These are phyloP conservation scores for Muscicapa striata DNA, from an alignment of 2,797 vertebrate genomes.

Conservation along the genomic window DNA sequence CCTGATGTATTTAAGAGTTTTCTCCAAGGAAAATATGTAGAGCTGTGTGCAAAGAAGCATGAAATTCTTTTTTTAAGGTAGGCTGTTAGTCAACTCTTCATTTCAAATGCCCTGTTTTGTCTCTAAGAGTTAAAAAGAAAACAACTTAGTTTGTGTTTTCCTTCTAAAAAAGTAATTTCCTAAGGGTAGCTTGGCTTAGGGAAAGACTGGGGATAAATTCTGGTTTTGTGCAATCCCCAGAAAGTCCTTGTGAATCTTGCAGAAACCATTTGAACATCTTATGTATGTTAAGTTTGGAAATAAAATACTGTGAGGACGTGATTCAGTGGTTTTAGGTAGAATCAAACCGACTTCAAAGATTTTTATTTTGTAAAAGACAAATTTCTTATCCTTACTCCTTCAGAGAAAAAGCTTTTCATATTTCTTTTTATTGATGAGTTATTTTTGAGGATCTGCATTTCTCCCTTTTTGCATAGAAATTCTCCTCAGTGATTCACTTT, in stretches of 20 bases:
- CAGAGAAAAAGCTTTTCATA: background rate
- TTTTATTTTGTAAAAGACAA: background rate
- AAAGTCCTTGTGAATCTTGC: background rate
- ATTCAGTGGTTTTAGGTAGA: background rate
- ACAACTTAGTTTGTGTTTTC: background rate
- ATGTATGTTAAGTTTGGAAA: constrained; percentile 25
- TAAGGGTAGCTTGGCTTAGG: background rate
- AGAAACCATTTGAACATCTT: constrained; percentile 16
- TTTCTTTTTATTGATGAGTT: background rate
- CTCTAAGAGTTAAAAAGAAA: background rate
- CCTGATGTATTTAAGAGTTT: background rate
- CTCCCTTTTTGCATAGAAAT: background rate
- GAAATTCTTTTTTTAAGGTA: background rate
- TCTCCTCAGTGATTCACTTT: background rate
- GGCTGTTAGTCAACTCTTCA: background rate
- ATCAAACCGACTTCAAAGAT: background rate
- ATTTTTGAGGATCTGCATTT: background rate
- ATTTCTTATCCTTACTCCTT: background rate
- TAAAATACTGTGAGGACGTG: background rate
- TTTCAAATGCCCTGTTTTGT: constrained; percentile 15
- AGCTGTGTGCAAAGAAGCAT: background rate
- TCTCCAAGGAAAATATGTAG: constrained; percentile 8
- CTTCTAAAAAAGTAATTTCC: constrained; percentile 14
- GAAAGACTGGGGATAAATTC: background rate
- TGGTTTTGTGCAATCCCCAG: background rate